Conservation (phyloP, 2,888 invertebrate genomes). For the Parthenolecanium corni region DNA sequence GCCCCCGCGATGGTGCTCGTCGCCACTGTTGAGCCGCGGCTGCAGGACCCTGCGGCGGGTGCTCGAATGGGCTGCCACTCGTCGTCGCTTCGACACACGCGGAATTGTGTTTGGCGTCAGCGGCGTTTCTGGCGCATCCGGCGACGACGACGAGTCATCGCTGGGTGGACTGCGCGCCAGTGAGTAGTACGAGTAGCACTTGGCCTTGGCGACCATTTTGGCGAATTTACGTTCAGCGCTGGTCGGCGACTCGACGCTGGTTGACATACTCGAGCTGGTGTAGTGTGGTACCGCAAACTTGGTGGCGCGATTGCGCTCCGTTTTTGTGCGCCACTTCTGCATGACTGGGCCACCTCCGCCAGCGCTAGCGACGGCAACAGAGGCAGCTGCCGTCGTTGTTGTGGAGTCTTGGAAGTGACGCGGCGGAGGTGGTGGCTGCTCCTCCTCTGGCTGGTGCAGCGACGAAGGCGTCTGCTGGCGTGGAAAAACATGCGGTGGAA, state of each 20-base stretch:
- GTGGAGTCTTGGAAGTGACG: not conserved
- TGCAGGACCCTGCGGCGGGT: slow-evolving; percentile 2
- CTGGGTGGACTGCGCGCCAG: slow-evolving; percentile 36
- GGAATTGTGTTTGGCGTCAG: slow-evolving; percentile 36
- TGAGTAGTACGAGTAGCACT: slow-evolving; percentile 37
- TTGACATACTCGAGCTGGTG: slow-evolving; percentile 26
- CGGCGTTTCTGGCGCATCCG: slow-evolving; percentile 34
- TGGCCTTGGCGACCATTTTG: slow-evolving; percentile 34
- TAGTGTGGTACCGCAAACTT: slow-evolving; percentile 19
- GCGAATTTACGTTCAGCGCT: slow-evolving; percentile 25
- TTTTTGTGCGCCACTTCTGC: not conserved
- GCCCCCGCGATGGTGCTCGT: not conserved
- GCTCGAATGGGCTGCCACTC: slow-evolving; percentile 32
- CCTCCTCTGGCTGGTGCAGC: not conserved
- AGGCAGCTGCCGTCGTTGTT: not conserved
- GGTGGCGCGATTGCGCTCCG: slow-evolving; percentile 14
- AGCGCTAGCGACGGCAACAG: too few species aligned
- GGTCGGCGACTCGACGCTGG: slow-evolving; percentile 25
- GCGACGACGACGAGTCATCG: slow-evolving; percentile 36
- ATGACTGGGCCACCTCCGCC: too few species aligned
- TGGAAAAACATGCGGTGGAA: slow-evolving; percentile 25
- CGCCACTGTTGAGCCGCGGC: not conserved
- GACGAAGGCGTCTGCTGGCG: slow-evolving; percentile 21
- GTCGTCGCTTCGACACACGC: slow-evolving; percentile 35
- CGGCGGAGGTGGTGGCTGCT: not conserved